Conservation (phyloP, 92 coral and sea anemone genomes). For the Phymanthus crucifer region DNA sequence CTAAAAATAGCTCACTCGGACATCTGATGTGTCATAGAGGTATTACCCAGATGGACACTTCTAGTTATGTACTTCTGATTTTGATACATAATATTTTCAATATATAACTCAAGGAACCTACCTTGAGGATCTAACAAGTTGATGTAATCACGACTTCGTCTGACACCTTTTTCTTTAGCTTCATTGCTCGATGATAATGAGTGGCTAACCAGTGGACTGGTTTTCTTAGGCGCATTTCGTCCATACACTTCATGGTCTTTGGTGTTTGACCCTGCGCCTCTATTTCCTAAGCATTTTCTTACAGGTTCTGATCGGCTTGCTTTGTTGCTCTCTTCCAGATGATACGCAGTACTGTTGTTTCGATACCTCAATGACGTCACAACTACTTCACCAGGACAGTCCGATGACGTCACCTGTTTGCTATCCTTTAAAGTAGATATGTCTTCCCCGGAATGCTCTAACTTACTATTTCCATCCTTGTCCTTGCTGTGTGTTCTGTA, state of each 20-base stretch:
- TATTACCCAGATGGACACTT: too few species aligned
- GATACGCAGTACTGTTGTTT: background rate
- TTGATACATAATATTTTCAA: too few species aligned
- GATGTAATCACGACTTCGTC: conserved; percentile 12
- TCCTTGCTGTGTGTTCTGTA: background rate
- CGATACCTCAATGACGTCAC: background rate
- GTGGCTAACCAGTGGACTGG: conserved; percentile 22
- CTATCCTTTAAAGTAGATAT: background rate
- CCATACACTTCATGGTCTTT: conserved; percentile 12
- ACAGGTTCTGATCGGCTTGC: conserved; percentile 1
- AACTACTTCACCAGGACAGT: background rate
- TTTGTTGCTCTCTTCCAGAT: background rate
- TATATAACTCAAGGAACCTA: background rate
- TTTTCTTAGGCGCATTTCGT: conserved; percentile 20
- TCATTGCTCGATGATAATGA: conserved; percentile 15
- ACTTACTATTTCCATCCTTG: background rate
- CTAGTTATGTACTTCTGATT: too few species aligned
- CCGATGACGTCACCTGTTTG: background rate
- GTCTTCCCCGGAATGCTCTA: background rate
- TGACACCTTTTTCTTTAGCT: background rate
- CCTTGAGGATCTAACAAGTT: conserved; percentile 12
- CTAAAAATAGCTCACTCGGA: too few species aligned
- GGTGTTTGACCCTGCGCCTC: background rate
- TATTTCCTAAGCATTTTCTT: background rate
- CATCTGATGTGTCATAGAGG: too few species aligned